Percentiles rank a stretch among this genome's conserved stretches.
These are phyloP conservation scores for Vireo griseus DNA, from an alignment of 2,797 vertebrate genomes.

Conservation along the genomic window DNA sequence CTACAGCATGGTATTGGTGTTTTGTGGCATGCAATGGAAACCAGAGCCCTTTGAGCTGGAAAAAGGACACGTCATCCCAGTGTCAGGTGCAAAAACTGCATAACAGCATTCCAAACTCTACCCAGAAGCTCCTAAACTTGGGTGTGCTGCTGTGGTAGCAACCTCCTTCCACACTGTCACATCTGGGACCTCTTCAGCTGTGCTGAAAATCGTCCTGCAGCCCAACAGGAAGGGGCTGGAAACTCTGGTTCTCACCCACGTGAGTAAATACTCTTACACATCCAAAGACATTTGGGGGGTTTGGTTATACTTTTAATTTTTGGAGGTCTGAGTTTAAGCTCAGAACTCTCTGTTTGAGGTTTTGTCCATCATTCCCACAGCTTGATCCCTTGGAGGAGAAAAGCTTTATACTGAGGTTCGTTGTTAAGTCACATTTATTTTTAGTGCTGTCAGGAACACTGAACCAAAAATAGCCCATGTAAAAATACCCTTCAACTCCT, in stretches of 20 bases:
- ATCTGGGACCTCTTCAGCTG: not conserved
- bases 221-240: not conserved
- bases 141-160: not conserved
- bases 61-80: not conserved
- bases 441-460: not conserved
- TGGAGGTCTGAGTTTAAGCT: not conserved
- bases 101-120: not conserved
- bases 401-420: not conserved
- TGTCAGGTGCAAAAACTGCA: not conserved
- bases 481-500: not conserved
- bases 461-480: not conserved
- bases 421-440: not conserved
- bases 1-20: rapidly evolving
- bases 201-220: not conserved
- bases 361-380: not conserved
- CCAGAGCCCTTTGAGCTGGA: not conserved
- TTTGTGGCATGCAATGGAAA: not conserved
- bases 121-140: not conserved
- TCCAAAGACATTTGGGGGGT: not conserved
- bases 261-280: not conserved
- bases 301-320: not conserved
- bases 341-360: not conserved
- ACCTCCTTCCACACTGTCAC: not conserved
- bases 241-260: not conserved
- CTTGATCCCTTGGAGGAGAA: not conserved